Conservation (phyloP, 2,888 invertebrate species). For the Drosophila kambysellisi region DNA sequence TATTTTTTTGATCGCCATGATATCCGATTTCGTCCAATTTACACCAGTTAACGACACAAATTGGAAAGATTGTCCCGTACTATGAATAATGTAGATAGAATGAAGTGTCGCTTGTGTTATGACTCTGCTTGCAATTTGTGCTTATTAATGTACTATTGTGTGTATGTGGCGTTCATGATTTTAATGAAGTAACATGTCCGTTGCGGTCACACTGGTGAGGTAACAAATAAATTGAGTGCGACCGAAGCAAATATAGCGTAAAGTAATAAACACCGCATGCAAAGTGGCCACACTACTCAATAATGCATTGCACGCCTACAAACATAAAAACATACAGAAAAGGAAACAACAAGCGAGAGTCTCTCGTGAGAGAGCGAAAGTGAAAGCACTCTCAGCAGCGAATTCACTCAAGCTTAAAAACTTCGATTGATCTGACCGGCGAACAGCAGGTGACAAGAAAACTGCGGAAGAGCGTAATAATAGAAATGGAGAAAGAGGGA, state of each 20-base stretch:
- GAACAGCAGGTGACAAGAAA: constrained; percentile 67
- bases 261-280: constrained; percentile 61
- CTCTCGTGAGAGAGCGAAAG: constrained; percentile 48
- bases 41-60: constrained; percentile 41
- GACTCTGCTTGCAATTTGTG: constrained; percentile 20
- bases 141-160: constrained; percentile 36
- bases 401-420: constrained; percentile 55
- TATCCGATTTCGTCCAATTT: constrained; percentile 49
- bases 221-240: constrained; percentile 48
- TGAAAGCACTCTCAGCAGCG: constrained; percentile 62
- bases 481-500: constrained; percentile 11
- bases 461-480: constrained; percentile 52
- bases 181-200: constrained; percentile 68
- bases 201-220: constrained; percentile 63
- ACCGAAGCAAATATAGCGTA: constrained; percentile 42
- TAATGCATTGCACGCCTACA: constrained; percentile 20
- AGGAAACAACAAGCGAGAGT: constrained; percentile 35
- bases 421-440: constrained; percentile 66
- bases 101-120: constrained; percentile 4
- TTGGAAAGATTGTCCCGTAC: constrained; percentile 28
- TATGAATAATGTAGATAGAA: constrained; percentile 26
- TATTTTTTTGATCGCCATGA: neutral
- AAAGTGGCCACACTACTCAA: constrained; percentile 53
- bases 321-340: constrained; percentile 17
- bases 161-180: constrained; percentile 26